Evolutionary conservation across 1,140 invertebrate genomes (phyloP), one percentile per base, ranked within the genome.

Genomic region (Leptopilina boulardi): DNA sequence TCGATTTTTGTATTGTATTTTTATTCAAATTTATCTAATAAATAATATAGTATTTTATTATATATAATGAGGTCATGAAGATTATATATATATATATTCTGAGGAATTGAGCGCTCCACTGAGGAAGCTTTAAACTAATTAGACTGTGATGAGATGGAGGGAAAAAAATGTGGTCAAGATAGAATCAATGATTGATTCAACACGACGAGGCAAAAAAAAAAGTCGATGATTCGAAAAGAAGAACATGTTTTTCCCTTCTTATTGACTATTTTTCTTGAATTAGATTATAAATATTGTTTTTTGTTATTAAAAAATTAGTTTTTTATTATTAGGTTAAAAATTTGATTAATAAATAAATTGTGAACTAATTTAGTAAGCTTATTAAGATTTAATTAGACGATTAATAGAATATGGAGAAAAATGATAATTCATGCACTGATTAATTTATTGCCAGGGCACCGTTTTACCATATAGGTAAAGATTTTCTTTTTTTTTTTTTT

Each of bases 101-200:
- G 13, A 26, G 26, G 30, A 66, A 30, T 34, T 11, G 26, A n/a
- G 51, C 26, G 2, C 9, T 15, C 2, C 21, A 59, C 56, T 23
- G 21, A 26, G 56, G 56, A 59, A 15, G 56, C 56, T 66, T 30
- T 66, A 23, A 66, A 13, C 11, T 30, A 66, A 66, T 66, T 66
- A 66, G 59, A 66, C 26, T 66, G 59, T 30, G 26, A 66, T n/a
- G 23, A 66, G 59, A 66, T 56, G 26, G n/a, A 34, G 13, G 30
- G 21, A 30, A 66, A 30, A 66, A 66, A 66, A 1, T 34, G 13
- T 13, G 11, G 23, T 66, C 15, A 26, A 66, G 59, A 66, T 66
- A 3, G 13, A 66, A 66, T 66, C 59, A 23, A 1, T 59, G 56
- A 66, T 66, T 30, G 23, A 66, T 34, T 66, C 15, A 66, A 51